Conservation (phyloP, 2,888 invertebrate genomes). For the Rhorus exstirpatorius region DNA sequence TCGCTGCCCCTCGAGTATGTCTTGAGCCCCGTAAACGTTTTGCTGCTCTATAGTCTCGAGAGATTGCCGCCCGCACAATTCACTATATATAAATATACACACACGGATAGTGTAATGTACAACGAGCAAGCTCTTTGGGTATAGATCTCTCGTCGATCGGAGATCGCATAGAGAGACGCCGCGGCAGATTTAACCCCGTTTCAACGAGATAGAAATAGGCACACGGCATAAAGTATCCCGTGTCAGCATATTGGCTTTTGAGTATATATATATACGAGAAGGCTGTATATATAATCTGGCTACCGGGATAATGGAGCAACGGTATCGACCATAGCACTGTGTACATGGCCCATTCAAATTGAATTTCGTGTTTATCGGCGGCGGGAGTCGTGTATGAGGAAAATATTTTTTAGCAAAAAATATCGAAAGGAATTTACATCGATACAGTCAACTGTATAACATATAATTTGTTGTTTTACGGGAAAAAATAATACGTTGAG, state of each 20-base stretch:
- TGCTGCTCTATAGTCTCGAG: conserved; percentile 51
- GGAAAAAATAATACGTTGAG: background rate
- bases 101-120: too few species aligned
- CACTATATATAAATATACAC: background rate
- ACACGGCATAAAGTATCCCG: conserved; percentile 54
- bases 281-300: conserved; percentile 24
- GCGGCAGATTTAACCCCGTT: conserved; percentile 65
- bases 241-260: conserved; percentile 28
- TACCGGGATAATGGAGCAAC: conserved; percentile 64
- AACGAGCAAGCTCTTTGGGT: too few species aligned
- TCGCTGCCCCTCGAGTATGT: conserved; percentile 52
- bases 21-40: conserved; percentile 60
- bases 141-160: conserved; percentile 46
- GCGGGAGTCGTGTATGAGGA: conserved; percentile 15
- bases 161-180: conserved; percentile 36
- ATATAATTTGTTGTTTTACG: background rate
- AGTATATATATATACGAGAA: background rate
- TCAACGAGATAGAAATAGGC: conserved; percentile 59
- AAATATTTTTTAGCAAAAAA: too few species aligned
- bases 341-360: conserved; percentile 60
- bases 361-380: conserved; percentile 58
- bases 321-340: conserved; percentile 34
- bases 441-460: background rate
- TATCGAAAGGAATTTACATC: conserved; percentile 8
- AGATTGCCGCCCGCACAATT: conserved; percentile 59